These are phyloP conservation scores for Proteles cristata DNA, from an alignment of 2,113 vertebrate species.

Conservation along the genomic window DNA sequence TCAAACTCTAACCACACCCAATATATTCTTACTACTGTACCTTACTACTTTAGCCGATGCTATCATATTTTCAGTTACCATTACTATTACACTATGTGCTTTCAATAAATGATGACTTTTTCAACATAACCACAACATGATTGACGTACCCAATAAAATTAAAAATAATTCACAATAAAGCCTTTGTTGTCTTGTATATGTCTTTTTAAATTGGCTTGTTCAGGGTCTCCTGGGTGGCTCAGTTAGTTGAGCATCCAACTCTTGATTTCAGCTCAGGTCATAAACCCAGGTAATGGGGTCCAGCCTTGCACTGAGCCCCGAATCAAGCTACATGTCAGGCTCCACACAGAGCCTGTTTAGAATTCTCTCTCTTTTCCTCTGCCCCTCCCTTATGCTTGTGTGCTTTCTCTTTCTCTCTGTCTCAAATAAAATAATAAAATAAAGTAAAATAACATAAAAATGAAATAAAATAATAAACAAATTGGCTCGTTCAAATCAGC, in stretches of 20 bases:
- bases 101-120: background rate
- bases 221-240: background rate
- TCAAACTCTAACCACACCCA: background rate
- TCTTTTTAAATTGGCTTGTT: conserved; percentile 19
- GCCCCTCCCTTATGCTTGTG: no score
- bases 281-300: no score
- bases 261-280: no score
- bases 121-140: background rate
- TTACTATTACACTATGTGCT: background rate
- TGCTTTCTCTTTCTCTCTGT: no score
- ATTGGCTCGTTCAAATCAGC: conserved; percentile 13
- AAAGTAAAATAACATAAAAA: no score
- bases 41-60: background rate
- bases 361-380: no score
- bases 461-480: background rate
- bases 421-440: no score
- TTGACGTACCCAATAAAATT: background rate
- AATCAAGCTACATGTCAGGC: no score
- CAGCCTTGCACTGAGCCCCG: no score
- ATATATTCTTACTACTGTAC: background rate
- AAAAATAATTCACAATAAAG: background rate
- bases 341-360: no score
- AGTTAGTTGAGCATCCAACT: no score
- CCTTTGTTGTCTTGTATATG: background rate
- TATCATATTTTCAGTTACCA: background rate